Evolutionary conservation across 2,797 vertebrate genomes (phyloP), one percentile per base, ranked within the genome.

Genomic region (Gallinago stenura): DNA sequence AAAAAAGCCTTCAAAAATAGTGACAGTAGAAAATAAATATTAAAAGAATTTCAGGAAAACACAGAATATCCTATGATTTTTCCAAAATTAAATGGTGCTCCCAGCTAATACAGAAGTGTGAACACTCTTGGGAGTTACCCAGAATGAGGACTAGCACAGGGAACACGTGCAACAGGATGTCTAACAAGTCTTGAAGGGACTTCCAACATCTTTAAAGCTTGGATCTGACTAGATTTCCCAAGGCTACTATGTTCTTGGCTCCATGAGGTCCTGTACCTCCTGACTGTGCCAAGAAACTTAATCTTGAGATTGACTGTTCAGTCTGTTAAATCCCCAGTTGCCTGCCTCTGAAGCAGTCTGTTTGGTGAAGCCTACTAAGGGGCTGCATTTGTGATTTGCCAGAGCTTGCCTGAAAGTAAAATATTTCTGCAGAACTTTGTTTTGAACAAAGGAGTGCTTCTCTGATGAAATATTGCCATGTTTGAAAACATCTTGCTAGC

Each of bases 231-330:
- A 24, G 28, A 66, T 91, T 87, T 91, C 33, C 68, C 64, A 87
- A 85, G 45, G 31, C 82, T 91, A 10, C 48, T 56, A 16, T 76
- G 39, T 84, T 94, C 35, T 87, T 89, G 93, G 64, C 84, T 87
- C 48, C 48, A 13, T 68, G n/a, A 46, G 57, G 12, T 83, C 76
- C 60, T 83, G 16, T 33, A 60, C 3, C 18, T 92, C 31, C 18
- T 75, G 64, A n/a, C 35, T 60, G 22, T 92, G 76, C 82, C 84
- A 87, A 80, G 75, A 91, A 93, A 89, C 56, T 78, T 64, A 43
- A 79, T 75, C 72, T 51, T 82, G 68, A 81, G 28, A n/a, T 75
- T 87, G 84, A 21, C 82, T 85, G 6, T 87, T 95, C 26, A 17
- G 11, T 64, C 61, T 56, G 12, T 56, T 53, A 90, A 80, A 22